A percentile compares a stretch with the other conserved stretches of the same genome.
phyloP scores from a whole-genome alignment of 2,888 invertebrate species.

The Andrena chrysosceles region DNA sequence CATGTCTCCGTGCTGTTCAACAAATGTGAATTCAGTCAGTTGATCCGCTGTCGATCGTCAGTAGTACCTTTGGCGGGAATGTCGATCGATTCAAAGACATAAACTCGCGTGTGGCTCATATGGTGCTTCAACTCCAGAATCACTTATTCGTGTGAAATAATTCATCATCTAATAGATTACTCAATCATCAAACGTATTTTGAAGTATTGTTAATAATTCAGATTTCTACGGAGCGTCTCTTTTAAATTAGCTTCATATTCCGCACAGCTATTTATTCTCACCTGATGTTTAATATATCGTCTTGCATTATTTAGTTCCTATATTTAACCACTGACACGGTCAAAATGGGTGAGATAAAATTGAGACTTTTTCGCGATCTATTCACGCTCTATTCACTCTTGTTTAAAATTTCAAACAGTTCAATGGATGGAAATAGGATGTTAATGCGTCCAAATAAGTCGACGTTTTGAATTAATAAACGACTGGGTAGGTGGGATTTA shows the following conservation, averaged over 20 bases:
- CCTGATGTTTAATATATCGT: no score
- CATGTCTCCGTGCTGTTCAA: constrained; percentile 36
- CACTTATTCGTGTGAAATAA: no score
- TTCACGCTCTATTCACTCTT: neutral
- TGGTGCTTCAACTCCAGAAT: neutral
- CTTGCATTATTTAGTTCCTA: neutral
- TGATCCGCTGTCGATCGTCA: constrained; percentile 41
- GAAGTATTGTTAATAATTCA: no score
- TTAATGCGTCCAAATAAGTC: neutral
- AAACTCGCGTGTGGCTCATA: neutral
- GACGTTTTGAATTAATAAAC: neutral
- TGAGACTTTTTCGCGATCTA: neutral
- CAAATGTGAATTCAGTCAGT: constrained; percentile 37
- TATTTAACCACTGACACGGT: neutral
- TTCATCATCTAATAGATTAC: no score
- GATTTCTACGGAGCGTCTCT: no score
- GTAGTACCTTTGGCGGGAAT: constrained; percentile 13
- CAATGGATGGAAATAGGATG: neutral
- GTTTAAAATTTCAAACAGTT: neutral
- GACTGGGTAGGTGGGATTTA: neutral
- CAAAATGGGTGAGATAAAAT: neutral
- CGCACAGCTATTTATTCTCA: no score
- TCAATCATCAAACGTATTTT: no score
- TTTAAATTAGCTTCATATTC: no score
- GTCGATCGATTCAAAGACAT: constrained; percentile 28